Percentiles rank a stretch among this genome's conserved stretches.
Conservation (phyloP, 1,140 invertebrate genomes). For the Habropoda laboriosa region DNA sequence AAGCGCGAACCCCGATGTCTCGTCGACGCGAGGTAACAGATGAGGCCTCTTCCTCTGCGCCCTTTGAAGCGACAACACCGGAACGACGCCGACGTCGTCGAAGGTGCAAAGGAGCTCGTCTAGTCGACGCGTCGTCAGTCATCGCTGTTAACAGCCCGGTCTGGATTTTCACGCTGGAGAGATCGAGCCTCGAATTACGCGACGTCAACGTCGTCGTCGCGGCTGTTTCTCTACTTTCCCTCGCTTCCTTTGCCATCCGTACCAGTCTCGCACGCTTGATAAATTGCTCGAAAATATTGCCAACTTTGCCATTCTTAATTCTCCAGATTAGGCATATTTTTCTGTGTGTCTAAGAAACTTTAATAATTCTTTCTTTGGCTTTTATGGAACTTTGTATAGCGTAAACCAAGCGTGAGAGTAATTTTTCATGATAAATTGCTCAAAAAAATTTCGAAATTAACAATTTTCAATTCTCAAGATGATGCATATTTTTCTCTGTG, state of each 20-base stretch:
- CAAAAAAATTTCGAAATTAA: too few relatives aligned
- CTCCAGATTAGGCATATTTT: too few relatives aligned
- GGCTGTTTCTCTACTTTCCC: conserved; percentile 6
- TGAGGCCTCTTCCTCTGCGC: conserved; percentile 13
- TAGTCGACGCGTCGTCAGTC: conserved; percentile 45
- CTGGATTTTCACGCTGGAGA: conserved; percentile 35
- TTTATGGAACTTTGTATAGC: too few relatives aligned
- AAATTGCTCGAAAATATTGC: conserved; percentile 18
- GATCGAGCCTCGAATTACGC: conserved; percentile 50
- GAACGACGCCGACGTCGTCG: conserved; percentile 9
- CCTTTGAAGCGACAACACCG: not conserved
- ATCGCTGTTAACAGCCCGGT: conserved; percentile 35
- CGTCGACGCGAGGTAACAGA: conserved; percentile 43
- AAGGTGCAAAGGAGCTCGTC: conserved; percentile 39
- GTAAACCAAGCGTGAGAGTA: too few relatives aligned
- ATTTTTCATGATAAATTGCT: too few relatives aligned
- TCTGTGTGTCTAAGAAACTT: too few relatives aligned
- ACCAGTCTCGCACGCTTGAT: not conserved
- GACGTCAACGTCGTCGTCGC: conserved; percentile 25
- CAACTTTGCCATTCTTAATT: too few relatives aligned
- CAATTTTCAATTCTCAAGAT: too few relatives aligned
- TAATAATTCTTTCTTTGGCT: too few relatives aligned
- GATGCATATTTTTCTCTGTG: too few relatives aligned
- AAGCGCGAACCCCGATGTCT: conserved; percentile 22
- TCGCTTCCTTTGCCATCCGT: too few relatives aligned